Evolutionary conservation across 23 tunicate genomes (phyloP), one percentile per base, ranked within the genome.

Genomic region (Phallusia fumigata): DNA sequence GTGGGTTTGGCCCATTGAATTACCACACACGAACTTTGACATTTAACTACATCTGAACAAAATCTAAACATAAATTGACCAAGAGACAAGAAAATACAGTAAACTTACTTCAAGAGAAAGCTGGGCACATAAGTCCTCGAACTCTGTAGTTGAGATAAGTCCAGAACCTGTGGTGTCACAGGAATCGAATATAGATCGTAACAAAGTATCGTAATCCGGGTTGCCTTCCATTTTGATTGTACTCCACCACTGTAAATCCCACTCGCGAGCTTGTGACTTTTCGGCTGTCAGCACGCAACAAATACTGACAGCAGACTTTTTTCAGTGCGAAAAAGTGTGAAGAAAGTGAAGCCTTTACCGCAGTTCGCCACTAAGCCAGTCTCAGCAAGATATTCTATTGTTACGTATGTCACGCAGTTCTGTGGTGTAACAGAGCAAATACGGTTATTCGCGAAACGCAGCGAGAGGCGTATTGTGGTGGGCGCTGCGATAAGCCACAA

Each of bases 121-220:
- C 80, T 88, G 81, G 12, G 81, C 28, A 73, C 97, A 93, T 10
- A 93, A 77, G 19, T 76, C 77, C 76, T 85, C 84, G 73, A 93
- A 93, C 49, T 93, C 97, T 76, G 36, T 35, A 2, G 81, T 49
- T 0, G 91, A 64, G n/a, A 93, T 34, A n/a, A 82, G 75, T 73
- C 97, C 97, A 33, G 53, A 52, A 35, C 87, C 90, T 26, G 64
- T 51, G 12, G 78, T 65, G 69, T 93, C 97, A 50, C 97, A 93
- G 30, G 97, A 88, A 44, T 88, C 84, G 76, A 93, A 93, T 47
- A 93, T 51, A 33, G 87, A 80, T 53, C 87, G 74, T 65, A 93
- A 80, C 64, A 84, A 53, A 19, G 65, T 40, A 58, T 93, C 97
- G 53, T 84, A 88, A 24, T 84, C 97, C 31, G 77, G 35, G 19